Base-by-base conservation (phyloP, 2,888 invertebrate genomes). In the Sminthurinus aureus region DNA sequence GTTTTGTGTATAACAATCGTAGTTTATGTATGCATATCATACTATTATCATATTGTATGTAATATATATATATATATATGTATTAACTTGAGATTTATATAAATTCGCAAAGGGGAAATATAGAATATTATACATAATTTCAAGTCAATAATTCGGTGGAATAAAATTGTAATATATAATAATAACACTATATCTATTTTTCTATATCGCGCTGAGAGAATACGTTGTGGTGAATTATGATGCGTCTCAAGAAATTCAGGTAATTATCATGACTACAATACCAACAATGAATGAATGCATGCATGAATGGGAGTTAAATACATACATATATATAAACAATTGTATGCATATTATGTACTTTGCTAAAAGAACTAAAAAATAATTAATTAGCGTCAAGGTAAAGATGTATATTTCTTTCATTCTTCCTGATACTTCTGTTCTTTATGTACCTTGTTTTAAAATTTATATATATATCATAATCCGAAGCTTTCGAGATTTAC, bases 181-280 rank as follows among this genome's bases (percentile, higher is more conserved):
- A n/a, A n/a, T n/a, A n/a, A n/a, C 51, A 81, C 52, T 71, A 58
- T 76, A 58, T 38, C 58, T 58, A 76, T 52, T 76, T 76, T 20
- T 20, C 4, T 69, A 22, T 22, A 22, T 67, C 66, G 50, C 69
- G n/a, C 38, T 81, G 22, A 50, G 50, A 81, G 81, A 81, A 81
- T 81, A 81, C 81, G 74, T 81, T 74, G 51, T 81, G 81, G 81
- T 81, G 74, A 66, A 71, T 71, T 71, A 64, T 81, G 81, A 81
- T 81, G 81, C 73, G 81, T 81, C 81, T 74, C 52, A 66, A 81
- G 74, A 74, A 81, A 75, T 81, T 81, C 81, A 81, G 81, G 81
- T 81, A 81, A 81, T 74, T 81, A 81, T 81, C 58, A 81, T 81
- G 81, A 81, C 81, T 81, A 81, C 74, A 51, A 69, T 26, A 76